These are phyloP conservation scores for Naso thynnoides DNA, from an alignment of 2,797 vertebrate species.

Conservation along the genomic window DNA sequence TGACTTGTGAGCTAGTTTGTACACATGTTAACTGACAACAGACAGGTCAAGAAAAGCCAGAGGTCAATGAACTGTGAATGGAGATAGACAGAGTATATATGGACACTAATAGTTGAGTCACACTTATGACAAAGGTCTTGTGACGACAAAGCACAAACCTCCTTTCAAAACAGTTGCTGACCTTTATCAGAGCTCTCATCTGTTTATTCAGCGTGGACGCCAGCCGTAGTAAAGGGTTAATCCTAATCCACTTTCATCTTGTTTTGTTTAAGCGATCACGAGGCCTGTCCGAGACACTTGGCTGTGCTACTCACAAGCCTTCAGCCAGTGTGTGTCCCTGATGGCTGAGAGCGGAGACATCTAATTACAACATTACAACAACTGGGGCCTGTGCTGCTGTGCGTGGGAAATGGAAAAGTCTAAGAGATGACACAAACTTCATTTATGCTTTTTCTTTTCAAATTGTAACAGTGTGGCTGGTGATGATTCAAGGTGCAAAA, in stretches of 20 bases:
- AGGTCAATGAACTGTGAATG: neutral
- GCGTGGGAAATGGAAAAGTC: constrained; percentile 6
- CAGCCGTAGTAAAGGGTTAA: constrained; percentile 78
- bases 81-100: neutral
- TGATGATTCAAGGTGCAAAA: constrained; percentile 34
- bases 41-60: neutral
- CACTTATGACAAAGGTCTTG: constrained; percentile 8
- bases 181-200: constrained; percentile 75
- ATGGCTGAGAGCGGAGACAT: constrained; percentile 9
- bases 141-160: constrained; percentile 21
- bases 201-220: constrained; percentile 68
- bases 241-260: constrained; percentile 86
- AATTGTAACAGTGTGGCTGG: neutral
- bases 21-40: neutral
- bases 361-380: neutral
- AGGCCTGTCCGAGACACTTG: constrained; percentile 63
- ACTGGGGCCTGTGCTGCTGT: constrained; percentile 7
- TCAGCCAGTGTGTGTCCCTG: constrained; percentile 16
- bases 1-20: neutral
- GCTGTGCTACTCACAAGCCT: constrained; percentile 38
- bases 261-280: constrained; percentile 82
- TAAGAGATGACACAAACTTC: neutral
- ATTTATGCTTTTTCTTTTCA: neutral
- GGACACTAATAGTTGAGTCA: neutral
- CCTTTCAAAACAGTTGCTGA: constrained; percentile 59